Base-by-base conservation (phyloP, 2,797 vertebrate genomes). In the Clamator glandarius region DNA sequence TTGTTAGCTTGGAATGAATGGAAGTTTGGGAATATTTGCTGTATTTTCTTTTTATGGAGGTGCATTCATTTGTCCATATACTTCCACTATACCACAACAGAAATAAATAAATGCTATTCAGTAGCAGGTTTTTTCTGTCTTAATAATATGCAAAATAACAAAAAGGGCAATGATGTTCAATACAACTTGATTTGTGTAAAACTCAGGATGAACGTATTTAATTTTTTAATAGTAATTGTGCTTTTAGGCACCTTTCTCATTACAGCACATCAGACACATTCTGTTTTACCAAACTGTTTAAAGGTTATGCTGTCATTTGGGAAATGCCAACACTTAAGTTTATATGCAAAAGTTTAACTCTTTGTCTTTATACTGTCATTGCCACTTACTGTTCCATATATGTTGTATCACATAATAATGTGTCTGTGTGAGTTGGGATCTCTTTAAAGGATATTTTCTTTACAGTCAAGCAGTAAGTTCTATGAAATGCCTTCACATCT, bases 291-390 rank as follows among this genome's bases (percentile, higher is more conserved):
- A 55, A 77, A 77, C 61, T 89, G 36, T 80, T 83, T 82, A 95
- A 96, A 96, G 84, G 78, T 95, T 94, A 89, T 54, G 18, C 89
- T 90, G 81, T 85, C 87, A 64, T 80, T 96, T 75, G 80, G 84
- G 66, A 95, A 94, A 94, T 96, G 81, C 57, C 89, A 89, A 41
- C 39, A 54, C 26, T 93, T 74, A 64, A 63, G 33, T 82, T 91
- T 84, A 33, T 61, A 33, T 85, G 87, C 61, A 78, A 4, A 92
- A 90, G 46, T 87, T 94, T 89, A 80, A 80, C 63, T 84, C 48
- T 81, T 48, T 57, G 23, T 84, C 70, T 84, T 67, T 74, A 26
- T 48, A 39, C 28, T 77, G 52, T 85, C 59, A 57, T 86, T 92
- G 57, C 73, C 21, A 51, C 69, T 92, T 78, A 29, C 5, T 51